A percentile compares a stretch with the other conserved stretches of the same genome.
Conservation (phyloP, 2,888 invertebrate genomes). For the Synanthedon formicaeformis region DNA sequence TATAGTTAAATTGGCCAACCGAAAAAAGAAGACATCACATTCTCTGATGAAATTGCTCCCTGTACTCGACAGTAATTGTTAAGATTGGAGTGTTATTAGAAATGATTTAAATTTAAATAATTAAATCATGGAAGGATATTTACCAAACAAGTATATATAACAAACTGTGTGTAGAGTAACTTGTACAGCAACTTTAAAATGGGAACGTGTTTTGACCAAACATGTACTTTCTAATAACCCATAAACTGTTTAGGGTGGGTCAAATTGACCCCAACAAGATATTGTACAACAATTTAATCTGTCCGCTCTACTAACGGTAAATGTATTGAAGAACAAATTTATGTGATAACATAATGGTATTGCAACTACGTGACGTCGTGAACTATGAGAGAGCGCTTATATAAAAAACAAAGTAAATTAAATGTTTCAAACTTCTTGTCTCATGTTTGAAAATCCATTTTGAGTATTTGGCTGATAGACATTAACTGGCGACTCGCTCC, state of each 20-base stretch:
- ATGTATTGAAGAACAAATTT: constrained; percentile 25
- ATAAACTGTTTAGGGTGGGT: constrained; percentile 22
- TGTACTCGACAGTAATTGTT: too few relatives aligned
- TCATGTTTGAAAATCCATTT: background rate
- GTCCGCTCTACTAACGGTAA: constrained; percentile 29
- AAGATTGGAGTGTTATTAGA: too few relatives aligned
- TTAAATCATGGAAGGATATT: too few relatives aligned
- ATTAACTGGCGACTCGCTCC: too few relatives aligned
- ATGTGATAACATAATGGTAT: constrained; percentile 21
- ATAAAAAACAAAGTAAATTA: background rate
- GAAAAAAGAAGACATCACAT: too few relatives aligned
- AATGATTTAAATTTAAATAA: too few relatives aligned
- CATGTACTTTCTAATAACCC: constrained; percentile 35
- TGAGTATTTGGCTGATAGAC: too few relatives aligned
- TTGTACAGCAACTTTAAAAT: background rate
- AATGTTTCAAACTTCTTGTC: background rate
- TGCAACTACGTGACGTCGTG: background rate
- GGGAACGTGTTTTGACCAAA: constrained; percentile 5
- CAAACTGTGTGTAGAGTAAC: too few relatives aligned
- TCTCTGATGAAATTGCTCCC: too few relatives aligned
- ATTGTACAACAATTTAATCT: constrained; percentile 21
- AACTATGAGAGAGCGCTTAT: background rate
- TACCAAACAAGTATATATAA: too few relatives aligned
- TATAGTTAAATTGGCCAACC: too few relatives aligned
- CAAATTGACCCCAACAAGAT: constrained; percentile 25